Evolutionary conservation across 2,888 invertebrate species (phyloP), one percentile per base, ranked within the genome.

Genomic region (Allophyes oxyacanthae): DNA sequence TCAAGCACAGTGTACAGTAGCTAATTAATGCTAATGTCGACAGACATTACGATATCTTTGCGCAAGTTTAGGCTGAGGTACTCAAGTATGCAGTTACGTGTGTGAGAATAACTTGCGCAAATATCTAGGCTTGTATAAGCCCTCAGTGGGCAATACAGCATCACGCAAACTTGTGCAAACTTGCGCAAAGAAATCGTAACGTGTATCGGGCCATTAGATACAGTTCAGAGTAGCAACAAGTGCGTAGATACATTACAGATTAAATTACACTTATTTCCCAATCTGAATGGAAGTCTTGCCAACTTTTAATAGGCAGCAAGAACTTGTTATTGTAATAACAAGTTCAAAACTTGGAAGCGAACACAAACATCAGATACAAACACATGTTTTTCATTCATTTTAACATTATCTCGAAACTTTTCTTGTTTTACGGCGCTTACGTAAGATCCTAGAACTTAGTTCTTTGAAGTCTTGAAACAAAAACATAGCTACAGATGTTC

Each of bases 391-490:
- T 37, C 33, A 15, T 25, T 36, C 41, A 53, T 45, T 36, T 37
- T 36, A 14, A 36, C 13, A 10, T 38, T 44, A 51, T 54, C 14
- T 48, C 10, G 30, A 40, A 44, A 62, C 28, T 57, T 51, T 10
- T 8, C 20, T 30, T 40, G 41, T 54, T 49, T 13, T n/a, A 32
- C 14, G 7, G 14, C 37, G 37, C 34, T 42, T 7, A 53, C 7
- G 6, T 20, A 42, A 46, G 14, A 0, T 37, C 48, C n/a, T 3
- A n/a, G 6, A 67, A 51, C 25, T 7, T 48, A 34, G 33, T 46
- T 28, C 37, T 15, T 48, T 44, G 13, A 38, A 14, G 30, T 36
- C 13, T 54, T 25, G 28, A 7, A 44, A 44, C 11, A 34, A 51
- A 62, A 41, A 49, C 13, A 20, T 20, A 45, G 28, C 38, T 10